phyloP scores from a whole-genome alignment of 2,113 vertebrate species.

The Rhadina sibilatrix region DNA sequence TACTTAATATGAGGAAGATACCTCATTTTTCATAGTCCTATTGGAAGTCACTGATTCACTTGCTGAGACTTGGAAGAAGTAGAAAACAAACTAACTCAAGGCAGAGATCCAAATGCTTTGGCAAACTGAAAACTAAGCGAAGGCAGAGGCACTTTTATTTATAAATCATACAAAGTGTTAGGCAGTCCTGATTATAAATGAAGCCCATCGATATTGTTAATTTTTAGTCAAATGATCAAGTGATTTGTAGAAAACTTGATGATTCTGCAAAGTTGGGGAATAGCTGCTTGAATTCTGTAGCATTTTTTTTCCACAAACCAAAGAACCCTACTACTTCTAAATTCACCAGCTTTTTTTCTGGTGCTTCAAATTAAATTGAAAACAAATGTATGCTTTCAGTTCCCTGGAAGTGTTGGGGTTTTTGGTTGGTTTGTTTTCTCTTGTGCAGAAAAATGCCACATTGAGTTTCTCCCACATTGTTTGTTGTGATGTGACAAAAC shows the following conservation, averaged over 20 bases:
- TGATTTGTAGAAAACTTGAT: neutral
- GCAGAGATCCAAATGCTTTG: neutral
- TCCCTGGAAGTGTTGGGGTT: neutral
- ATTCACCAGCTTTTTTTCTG: neutral
- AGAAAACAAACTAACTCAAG: neutral
- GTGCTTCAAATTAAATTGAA: neutral
- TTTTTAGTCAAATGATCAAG: neutral
- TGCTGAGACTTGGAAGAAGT: neutral
- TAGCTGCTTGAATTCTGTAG: neutral
- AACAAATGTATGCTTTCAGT: neutral
- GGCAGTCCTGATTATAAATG: neutral
- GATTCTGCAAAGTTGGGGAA: neutral
- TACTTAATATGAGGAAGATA: neutral
- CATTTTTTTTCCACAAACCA: neutral
- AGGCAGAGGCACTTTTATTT: neutral
- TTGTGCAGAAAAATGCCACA: neutral
- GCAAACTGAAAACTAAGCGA: neutral
- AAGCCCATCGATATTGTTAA: neutral
- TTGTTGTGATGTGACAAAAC: conserved; percentile 2
- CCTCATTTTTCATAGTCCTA: neutral
- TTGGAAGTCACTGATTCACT: neutral
- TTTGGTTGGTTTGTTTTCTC: neutral
- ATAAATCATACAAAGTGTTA: neutral
- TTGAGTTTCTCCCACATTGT: neutral
- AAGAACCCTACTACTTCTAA: neutral